Conservation (phyloP, 2,113 vertebrate species). For the Emydocephalus ijimae region DNA sequence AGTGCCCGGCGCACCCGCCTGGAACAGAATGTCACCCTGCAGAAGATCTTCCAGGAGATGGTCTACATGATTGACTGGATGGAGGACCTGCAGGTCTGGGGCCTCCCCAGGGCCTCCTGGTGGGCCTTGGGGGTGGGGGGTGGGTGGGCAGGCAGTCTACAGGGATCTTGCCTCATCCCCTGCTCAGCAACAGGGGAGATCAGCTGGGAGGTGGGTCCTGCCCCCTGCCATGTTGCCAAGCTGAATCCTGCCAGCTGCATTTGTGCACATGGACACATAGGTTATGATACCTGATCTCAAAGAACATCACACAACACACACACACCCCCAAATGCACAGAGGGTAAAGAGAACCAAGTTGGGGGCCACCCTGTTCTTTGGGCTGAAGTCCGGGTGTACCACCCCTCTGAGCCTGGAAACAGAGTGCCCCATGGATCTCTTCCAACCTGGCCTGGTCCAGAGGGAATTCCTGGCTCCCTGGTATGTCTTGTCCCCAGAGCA, state of each 20-base stretch:
- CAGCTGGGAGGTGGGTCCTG: not conserved
- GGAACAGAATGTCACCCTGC: constrained; percentile 88
- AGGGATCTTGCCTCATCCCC: not conserved
- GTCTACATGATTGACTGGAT: constrained; percentile 99
- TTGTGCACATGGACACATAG: not conserved
- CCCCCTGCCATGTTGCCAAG: not conserved
- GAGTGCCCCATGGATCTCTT: not conserved
- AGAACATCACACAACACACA: not conserved
- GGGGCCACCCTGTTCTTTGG: not conserved
- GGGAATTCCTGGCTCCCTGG: not conserved
- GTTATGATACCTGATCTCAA: not conserved
- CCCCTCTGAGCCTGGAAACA: not conserved
- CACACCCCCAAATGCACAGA: not conserved
- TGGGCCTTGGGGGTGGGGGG: accelerated
- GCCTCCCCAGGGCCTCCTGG: not conserved
- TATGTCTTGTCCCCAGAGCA: not conserved
- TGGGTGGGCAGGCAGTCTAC: accelerated
- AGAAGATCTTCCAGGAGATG: constrained; percentile 97
- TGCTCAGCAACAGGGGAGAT: not conserved
- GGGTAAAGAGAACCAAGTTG: not conserved
- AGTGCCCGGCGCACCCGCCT: constrained; percentile 78
- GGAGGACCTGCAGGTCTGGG: constrained; percentile 91
- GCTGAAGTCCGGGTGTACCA: not conserved
- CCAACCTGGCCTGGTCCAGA: not conserved
- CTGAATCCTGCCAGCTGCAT: not conserved